Percentiles rank a stretch among this genome's conserved stretches.
Conservation (phyloP, 2,797 vertebrate genomes). For the Sebastes miniatus region DNA sequence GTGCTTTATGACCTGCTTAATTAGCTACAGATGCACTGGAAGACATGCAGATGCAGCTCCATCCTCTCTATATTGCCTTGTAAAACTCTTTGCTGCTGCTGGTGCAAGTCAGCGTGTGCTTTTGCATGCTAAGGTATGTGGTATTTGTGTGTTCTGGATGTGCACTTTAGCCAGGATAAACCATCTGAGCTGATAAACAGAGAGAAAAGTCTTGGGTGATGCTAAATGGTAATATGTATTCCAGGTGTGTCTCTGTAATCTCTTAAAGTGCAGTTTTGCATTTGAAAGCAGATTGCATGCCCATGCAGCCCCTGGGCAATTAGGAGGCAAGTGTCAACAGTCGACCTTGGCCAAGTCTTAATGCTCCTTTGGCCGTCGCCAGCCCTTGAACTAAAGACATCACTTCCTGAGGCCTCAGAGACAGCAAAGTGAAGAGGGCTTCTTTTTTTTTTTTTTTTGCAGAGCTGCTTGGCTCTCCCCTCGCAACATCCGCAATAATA, state of each 20-base stretch:
- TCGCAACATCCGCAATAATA: conserved; percentile 19
- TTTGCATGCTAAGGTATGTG: conserved; percentile 20
- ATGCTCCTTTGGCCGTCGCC: conserved; percentile 60
- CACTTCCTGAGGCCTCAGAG: conserved; percentile 36
- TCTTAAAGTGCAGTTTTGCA: conserved; percentile 77
- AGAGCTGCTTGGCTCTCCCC: conserved; percentile 7
- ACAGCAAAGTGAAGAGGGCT: neutral
- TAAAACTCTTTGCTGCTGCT: conserved; percentile 33
- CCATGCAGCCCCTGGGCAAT: conserved; percentile 61
- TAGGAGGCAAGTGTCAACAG: conserved; percentile 70
- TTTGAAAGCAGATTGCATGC: conserved; percentile 71
- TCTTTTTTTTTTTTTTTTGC: neutral
- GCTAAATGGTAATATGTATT: conserved; percentile 69
- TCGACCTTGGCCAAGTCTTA: conserved; percentile 71
- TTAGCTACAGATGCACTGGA: conserved; percentile 47
- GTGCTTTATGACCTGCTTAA: conserved; percentile 63
- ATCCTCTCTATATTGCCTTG: conserved; percentile 29
- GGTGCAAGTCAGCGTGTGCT: conserved; percentile 5
- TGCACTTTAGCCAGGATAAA: conserved; percentile 5
- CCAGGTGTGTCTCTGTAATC: conserved; percentile 73
- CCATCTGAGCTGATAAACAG: conserved; percentile 49
- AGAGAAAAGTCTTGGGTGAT: conserved; percentile 46
- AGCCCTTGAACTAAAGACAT: conserved; percentile 58
- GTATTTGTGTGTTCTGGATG: neutral
- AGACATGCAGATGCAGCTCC: conserved; percentile 34